phyloP scores from a whole-genome alignment of 2,113 vertebrate species.

The Cephalophus harveyi region DNA sequence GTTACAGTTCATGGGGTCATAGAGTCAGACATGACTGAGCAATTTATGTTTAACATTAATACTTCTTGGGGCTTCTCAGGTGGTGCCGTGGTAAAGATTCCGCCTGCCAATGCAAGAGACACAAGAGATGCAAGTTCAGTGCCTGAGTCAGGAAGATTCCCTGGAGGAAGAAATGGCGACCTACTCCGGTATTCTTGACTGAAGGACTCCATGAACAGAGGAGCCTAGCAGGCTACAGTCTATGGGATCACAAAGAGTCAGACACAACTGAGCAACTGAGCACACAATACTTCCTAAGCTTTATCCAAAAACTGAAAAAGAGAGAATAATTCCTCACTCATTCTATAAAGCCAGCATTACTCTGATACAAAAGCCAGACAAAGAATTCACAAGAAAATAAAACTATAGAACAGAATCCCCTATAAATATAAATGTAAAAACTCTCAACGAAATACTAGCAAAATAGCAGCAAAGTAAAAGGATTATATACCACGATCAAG shows the following conservation, averaged over 20 bases:
- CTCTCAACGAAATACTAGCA: not conserved
- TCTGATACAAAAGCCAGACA: not conserved
- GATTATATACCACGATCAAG: not conserved
- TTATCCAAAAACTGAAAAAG: not conserved
- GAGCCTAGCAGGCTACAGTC: not conserved
- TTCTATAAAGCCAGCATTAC: not conserved
- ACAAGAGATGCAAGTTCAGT: not conserved
- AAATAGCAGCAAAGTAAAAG: not conserved
- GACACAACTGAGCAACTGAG: not conserved
- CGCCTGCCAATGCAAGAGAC: not conserved
- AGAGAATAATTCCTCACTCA: not conserved
- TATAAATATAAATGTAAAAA: not conserved
- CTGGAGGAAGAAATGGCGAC: not conserved
- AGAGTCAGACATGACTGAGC: not conserved
- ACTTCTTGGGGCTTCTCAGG: not conserved
- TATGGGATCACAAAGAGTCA: not conserved
- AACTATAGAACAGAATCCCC: not conserved
- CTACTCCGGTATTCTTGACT: not conserved
- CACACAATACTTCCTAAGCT: not conserved
- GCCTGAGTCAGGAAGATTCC: not conserved
- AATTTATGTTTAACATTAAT: not conserved
- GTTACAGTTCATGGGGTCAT: not conserved
- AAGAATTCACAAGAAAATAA: constrained; percentile 24
- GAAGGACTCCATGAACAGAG: not conserved
- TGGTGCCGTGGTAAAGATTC: not conserved